Evolutionary conservation across 1,140 invertebrate genomes (phyloP).

Genomic region (Wasmannia auropunctata): DNA sequence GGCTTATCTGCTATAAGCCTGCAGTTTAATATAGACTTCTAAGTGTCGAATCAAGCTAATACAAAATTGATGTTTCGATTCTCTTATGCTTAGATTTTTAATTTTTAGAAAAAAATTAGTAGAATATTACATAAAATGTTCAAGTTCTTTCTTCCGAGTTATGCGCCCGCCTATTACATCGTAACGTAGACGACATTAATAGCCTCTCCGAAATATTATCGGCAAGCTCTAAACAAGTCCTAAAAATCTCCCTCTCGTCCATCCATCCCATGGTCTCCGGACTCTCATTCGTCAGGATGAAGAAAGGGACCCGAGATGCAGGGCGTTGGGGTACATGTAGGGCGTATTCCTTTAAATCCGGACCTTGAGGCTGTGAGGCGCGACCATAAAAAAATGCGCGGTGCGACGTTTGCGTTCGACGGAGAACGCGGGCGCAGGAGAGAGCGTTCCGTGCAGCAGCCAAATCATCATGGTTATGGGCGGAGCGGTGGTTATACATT

Average conservation of each 20-base stretch:
- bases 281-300: conserved; percentile 8
- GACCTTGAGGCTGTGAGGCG: conserved; percentile 73
- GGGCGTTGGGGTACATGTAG: not conserved
- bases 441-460: not conserved
- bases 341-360: conserved; percentile 49
- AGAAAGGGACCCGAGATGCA: conserved; percentile 16
- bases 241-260: not conserved
- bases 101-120: not conserved
- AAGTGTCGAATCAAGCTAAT: not conserved
- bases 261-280: not conserved
- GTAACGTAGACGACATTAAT: conserved; percentile 19
- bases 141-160: not conserved
- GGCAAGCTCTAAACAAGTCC: not conserved
- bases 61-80: not conserved
- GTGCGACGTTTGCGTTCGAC: not conserved
- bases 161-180: not conserved
- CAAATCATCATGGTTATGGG: conserved; percentile 65
- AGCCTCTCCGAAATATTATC: conserved; percentile 11
- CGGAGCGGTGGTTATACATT: conserved; percentile 61
- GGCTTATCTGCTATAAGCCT: not conserved
- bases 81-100: not conserved
- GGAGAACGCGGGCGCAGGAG: conserved; percentile 14
- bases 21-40: not conserved
- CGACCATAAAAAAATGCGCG: conserved; percentile 68
- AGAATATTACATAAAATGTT: not conserved